These are phyloP conservation scores for Drosophila yakuba DNA, from an alignment of 1,140 invertebrate species.

Conservation along the genomic window DNA sequence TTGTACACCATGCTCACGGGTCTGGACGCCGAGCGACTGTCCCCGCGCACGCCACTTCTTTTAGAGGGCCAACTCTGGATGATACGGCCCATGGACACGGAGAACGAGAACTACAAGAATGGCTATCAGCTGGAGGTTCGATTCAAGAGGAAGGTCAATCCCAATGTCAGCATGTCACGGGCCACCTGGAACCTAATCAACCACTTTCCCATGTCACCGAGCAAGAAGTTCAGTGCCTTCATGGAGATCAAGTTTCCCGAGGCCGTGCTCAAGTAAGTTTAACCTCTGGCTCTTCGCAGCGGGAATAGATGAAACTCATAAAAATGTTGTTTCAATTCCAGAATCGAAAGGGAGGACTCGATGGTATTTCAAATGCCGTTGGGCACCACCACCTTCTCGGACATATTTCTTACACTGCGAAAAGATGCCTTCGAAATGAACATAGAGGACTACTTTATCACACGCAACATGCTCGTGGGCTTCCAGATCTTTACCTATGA, in stretches of 20 bases:
- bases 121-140: slow-evolving; percentile 76
- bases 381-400: slow-evolving; percentile 35
- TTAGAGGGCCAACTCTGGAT: slow-evolving; percentile 87
- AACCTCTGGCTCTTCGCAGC: background rate
- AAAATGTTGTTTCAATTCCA: slow-evolving; percentile 1
- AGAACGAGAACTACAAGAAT: slow-evolving; percentile 85
- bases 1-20: slow-evolving; percentile 91
- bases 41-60: slow-evolving; percentile 92
- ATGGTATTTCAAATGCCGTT: slow-evolving; percentile 48
- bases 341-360: slow-evolving; percentile 12
- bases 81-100: slow-evolving; percentile 88
- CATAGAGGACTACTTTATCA: slow-evolving; percentile 64
- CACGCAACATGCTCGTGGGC: slow-evolving; percentile 40
- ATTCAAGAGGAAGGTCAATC: slow-evolving; percentile 62
- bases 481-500: background rate
- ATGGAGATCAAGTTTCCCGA: slow-evolving; percentile 57
- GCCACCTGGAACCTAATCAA: slow-evolving; percentile 66
- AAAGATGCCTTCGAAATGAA: slow-evolving; percentile 66
- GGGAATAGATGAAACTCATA: background rate
- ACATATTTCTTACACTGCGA: slow-evolving; percentile 49
- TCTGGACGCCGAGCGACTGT: slow-evolving; percentile 93
- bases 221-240: slow-evolving; percentile 52
- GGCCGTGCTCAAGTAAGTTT: slow-evolving; percentile 45
- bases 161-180: slow-evolving; percentile 44
- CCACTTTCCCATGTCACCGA: slow-evolving; percentile 60